A percentile compares a stretch with the other conserved stretches of the same genome.
Evolutionary conservation across 2,888 invertebrate genomes (phyloP).

Genomic region (Oasisia sp.): DNA sequence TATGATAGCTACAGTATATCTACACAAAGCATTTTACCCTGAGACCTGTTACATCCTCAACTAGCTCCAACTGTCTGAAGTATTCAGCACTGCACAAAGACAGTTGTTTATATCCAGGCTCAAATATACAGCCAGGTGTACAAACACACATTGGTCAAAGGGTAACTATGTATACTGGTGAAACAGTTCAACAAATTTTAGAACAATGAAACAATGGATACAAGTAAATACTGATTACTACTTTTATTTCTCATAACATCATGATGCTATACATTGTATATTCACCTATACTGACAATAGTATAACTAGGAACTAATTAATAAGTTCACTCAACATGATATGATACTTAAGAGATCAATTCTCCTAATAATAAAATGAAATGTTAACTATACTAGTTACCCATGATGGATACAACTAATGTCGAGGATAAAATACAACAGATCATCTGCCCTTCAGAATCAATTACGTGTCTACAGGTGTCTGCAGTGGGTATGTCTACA

Average conservation of each 20-base stretch:
- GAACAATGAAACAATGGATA: neutral
- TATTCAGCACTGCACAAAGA: neutral
- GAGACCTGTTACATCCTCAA: neutral
- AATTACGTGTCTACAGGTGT: neutral
- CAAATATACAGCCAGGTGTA: too few species aligned
- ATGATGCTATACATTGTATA: neutral
- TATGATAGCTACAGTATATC: neutral
- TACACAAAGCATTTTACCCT: neutral
- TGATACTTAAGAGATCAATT: neutral
- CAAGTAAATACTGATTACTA: neutral
- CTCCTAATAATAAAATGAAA: too few species aligned
- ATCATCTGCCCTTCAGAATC: too few species aligned
- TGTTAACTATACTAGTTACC: too few species aligned
- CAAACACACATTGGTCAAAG: too few species aligned
- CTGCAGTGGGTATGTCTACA: neutral
- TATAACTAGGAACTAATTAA: neutral
- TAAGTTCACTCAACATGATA: slow-evolving; percentile 5
- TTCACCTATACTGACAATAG: neutral
- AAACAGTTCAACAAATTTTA: neutral
- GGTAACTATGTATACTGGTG: too few species aligned
- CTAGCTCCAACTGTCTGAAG: too few species aligned
- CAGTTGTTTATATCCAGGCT: neutral
- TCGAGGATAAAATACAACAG: too few species aligned
- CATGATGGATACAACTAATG: too few species aligned
- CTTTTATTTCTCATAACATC: neutral